Evolutionary conservation across 2,888 invertebrate species (phyloP).

Genomic region (Leptinotarsa juncta): DNA sequence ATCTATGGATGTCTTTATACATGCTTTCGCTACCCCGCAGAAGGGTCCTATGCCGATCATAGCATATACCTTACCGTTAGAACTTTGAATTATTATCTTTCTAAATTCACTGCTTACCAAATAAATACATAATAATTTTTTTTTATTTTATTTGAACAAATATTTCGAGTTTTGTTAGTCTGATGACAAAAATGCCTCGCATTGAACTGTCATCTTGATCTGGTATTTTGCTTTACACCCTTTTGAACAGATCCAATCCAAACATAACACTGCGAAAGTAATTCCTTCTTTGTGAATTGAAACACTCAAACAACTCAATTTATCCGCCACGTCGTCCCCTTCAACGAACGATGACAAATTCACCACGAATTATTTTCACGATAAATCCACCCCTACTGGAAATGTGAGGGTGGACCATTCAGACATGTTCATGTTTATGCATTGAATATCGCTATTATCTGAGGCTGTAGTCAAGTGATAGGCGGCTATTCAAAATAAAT

Average conservation of each 20-base stretch:
- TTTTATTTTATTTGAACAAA: no score
- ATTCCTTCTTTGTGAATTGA: background rate
- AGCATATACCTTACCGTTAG: no score
- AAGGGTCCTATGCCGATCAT: no score
- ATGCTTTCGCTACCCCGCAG: no score
- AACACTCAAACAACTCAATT: conserved; percentile 36
- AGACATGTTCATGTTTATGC: conserved; percentile 48
- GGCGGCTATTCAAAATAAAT: conserved; percentile 29
- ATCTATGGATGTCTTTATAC: no score
- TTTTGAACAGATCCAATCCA: background rate
- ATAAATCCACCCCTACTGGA: conserved; percentile 21
- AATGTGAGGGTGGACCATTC: conserved; percentile 29
- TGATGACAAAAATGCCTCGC: no score
- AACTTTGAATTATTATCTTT: no score
- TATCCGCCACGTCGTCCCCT: conserved; percentile 27
- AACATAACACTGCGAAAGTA: background rate
- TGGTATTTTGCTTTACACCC: no score
- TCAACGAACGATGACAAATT: conserved; percentile 38
- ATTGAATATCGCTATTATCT: conserved; percentile 46
- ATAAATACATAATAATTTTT: no score
- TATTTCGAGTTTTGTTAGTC: no score
- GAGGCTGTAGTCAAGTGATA: conserved; percentile 51
- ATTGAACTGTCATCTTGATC: no score
- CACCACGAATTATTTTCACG: conserved; percentile 21
- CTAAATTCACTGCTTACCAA: no score